Percentiles rank a stretch among this genome's conserved stretches.
Conservation (phyloP, 2,797 vertebrate genomes). For the Bovichtus diacanthus region DNA sequence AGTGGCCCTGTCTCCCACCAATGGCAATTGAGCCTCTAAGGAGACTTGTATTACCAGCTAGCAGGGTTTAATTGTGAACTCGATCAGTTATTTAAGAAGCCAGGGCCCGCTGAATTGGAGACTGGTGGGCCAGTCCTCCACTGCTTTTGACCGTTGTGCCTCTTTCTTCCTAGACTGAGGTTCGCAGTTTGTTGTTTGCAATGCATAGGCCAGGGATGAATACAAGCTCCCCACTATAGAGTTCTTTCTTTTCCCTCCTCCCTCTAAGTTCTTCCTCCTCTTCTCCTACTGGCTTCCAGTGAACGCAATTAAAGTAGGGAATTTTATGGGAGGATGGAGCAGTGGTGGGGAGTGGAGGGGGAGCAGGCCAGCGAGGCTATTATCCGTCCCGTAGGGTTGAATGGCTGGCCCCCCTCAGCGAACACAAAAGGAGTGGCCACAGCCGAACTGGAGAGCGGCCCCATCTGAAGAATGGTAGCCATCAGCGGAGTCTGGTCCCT, state of each 20-base stretch:
- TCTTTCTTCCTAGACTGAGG: slow-evolving; percentile 80
- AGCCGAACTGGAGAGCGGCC: slow-evolving; percentile 76
- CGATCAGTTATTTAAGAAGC: slow-evolving; percentile 87
- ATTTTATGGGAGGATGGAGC: slow-evolving; percentile 79
- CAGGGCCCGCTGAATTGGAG: slow-evolving; percentile 82
- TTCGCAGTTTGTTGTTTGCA: slow-evolving; percentile 85
- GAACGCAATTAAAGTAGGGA: slow-evolving; percentile 80
- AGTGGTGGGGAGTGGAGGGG: slow-evolving; percentile 61
- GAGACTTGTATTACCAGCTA: slow-evolving; percentile 85
- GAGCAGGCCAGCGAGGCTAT: slow-evolving; percentile 77
- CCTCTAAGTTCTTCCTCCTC: slow-evolving; percentile 74
- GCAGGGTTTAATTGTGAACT: slow-evolving; percentile 90
- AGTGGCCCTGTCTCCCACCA: slow-evolving; percentile 86
- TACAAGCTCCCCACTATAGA: slow-evolving; percentile 78
- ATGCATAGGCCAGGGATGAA: slow-evolving; percentile 81
- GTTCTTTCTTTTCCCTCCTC: slow-evolving; percentile 73
- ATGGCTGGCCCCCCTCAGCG: slow-evolving; percentile 75
- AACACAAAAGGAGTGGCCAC: slow-evolving; percentile 82
- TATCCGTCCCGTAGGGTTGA: slow-evolving; percentile 82
- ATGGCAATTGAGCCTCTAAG: slow-evolving; percentile 83
- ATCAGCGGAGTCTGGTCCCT: slow-evolving; percentile 54
- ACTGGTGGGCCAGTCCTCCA: slow-evolving; percentile 81
- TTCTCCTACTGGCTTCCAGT: slow-evolving; percentile 76
- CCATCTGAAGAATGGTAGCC: slow-evolving; percentile 75
- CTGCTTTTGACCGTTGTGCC: slow-evolving; percentile 84